Base-by-base conservation (phyloP, 2,888 invertebrate genomes). In the Andrena bucephala region DNA sequence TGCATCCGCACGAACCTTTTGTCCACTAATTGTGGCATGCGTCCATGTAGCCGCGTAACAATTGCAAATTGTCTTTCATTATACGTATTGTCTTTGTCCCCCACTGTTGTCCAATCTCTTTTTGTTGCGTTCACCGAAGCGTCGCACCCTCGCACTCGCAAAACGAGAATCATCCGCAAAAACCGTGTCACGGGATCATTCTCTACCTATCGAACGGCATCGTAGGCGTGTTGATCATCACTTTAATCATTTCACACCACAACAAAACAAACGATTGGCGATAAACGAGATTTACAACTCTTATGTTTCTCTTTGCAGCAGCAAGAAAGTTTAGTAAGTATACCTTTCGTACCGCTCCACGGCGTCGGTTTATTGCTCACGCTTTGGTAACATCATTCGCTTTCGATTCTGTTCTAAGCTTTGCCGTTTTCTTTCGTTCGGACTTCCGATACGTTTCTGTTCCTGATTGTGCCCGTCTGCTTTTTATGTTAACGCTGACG, bases 291-390 rank as follows among this genome's bases (percentile, higher is more conserved):
- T 85, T 88, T 70, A 88, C 81, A 83, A 83, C 67, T 79, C 68
- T 89, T 91, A 89, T 92, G 88, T 91, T 93, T 91, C 85, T 91
- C 83, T 92, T 96, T 96, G 94, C 96, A 96, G 96, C 96, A 95
- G 92, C 95, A 95, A 95, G 96, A 96, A 92, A 95, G 95, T 93
- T 95, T 96, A 95, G 96, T 96, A 96, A 96, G 96, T 96, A 95
- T 93, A 90, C 79, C 84, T 91, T 91, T 86, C 87, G 89, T 91
- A 86, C 85, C 87, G 77, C 80, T 80, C 71, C 77, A 81, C 72
- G 77, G 66, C 78, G 68, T 65, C 75, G 74, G 79, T 71, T 73
- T 83, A 42, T 42, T 66, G 62, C 84, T 84, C 83, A 70, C 54
- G 82, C 78, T 88, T 86, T 70, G 85, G 87, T 89, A 87, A 87